These are phyloP conservation scores for Haemorhous mexicanus DNA, from an alignment of 2,113 vertebrate species.

Conservation along the genomic window DNA sequence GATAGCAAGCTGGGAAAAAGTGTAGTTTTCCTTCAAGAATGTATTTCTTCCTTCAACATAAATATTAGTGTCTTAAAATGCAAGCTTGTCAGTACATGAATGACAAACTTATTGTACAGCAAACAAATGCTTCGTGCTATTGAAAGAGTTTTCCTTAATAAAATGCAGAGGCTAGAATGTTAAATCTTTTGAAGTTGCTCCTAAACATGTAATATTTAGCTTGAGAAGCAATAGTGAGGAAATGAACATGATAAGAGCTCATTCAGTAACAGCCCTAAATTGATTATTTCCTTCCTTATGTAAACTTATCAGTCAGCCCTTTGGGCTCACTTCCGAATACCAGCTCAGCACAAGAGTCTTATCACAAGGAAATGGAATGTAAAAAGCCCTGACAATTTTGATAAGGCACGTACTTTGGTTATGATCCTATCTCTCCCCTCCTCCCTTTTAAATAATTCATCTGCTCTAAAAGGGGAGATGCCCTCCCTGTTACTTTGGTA, in stretches of 20 bases:
- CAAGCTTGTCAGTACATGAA: background rate
- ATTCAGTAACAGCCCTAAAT: constrained; percentile 88
- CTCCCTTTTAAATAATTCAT: constrained; percentile 35
- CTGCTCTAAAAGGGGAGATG: background rate
- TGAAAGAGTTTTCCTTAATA: constrained; percentile 56
- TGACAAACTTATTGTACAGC: background rate
- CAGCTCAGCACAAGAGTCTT: constrained; percentile 78
- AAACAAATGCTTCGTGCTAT: constrained; percentile 39
- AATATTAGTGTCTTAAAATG: background rate
- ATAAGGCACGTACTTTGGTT: constrained; percentile 71
- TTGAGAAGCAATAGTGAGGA: constrained; percentile 81
- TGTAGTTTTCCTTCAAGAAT: background rate
- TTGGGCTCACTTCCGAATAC: constrained; percentile 84
- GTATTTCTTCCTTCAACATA: background rate
- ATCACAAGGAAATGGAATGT: constrained; percentile 81
- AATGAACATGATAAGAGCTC: constrained; percentile 82
- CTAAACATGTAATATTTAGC: constrained; percentile 85
- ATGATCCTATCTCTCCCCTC: constrained; percentile 1
- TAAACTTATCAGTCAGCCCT: constrained; percentile 83
- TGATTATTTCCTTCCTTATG: constrained; percentile 96
- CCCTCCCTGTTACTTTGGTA: background rate
- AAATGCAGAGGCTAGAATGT: constrained; percentile 49
- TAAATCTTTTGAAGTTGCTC: constrained; percentile 73
- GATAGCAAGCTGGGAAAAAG: background rate
- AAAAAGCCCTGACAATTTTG: constrained; percentile 77